Conservation (phyloP, 2,888 invertebrate species). For the Diaperis boleti region DNA sequence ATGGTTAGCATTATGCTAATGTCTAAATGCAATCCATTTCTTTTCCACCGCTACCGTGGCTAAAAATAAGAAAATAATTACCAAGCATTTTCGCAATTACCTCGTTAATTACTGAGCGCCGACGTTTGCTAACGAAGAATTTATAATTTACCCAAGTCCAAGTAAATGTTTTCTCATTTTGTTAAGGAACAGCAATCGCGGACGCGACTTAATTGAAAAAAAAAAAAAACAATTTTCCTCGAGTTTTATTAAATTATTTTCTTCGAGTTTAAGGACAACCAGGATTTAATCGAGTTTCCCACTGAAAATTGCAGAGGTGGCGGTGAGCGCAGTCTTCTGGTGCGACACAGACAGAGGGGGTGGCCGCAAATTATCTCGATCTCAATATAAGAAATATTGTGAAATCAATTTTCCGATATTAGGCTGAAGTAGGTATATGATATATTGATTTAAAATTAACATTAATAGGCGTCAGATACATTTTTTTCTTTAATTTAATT, state of each 20-base stretch:
- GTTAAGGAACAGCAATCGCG: conserved; percentile 2
- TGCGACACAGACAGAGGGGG: too few relatives aligned
- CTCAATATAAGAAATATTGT: too few relatives aligned
- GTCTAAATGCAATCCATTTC: too few relatives aligned
- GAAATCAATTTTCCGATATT: too few relatives aligned
- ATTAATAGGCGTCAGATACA: too few relatives aligned
- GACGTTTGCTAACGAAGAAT: conserved; percentile 21
- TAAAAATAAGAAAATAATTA: conserved; percentile 15
- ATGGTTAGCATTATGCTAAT: too few relatives aligned
- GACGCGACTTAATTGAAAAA: conserved; percentile 6
- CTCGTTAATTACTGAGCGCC: conserved; percentile 19
- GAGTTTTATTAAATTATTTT: conserved; percentile 3
- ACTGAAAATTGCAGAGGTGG: not conserved
- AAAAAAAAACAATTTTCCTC: conserved; percentile 6
- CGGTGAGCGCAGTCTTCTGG: too few relatives aligned
- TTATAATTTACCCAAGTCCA: conserved; percentile 16
- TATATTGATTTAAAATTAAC: too few relatives aligned
- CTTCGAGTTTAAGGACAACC: not conserved
- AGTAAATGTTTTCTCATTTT: conserved; percentile 2
- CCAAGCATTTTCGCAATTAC: conserved; percentile 16
- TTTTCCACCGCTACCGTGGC: too few relatives aligned
- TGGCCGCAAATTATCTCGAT: too few relatives aligned
- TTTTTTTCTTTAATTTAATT: too few relatives aligned
- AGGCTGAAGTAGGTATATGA: too few relatives aligned
- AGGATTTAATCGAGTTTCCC: not conserved